A percentile compares a stretch with the other conserved stretches of the same genome.
Conservation (phyloP, 2,113 vertebrate species). For the Pelusios castaneus region DNA sequence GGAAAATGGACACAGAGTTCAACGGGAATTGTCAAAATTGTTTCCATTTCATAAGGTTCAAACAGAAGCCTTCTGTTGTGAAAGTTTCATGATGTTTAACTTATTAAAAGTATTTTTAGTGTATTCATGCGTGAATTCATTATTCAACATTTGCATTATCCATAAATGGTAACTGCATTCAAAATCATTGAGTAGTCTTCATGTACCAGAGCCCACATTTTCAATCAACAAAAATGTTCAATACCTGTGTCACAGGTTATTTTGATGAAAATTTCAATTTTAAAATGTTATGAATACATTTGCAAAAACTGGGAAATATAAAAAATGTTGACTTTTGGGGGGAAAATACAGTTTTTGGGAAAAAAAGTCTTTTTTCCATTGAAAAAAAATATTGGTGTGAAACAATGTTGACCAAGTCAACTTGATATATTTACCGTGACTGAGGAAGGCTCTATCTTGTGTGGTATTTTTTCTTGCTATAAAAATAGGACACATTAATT, state of each 20-base stretch:
- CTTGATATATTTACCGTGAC: background rate
- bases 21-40: no score
- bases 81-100: background rate
- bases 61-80: background rate
- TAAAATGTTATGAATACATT: background rate
- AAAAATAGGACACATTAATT: no score
- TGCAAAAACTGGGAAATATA: background rate
- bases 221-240: background rate
- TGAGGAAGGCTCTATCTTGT: background rate
- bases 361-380: background rate
- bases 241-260: background rate
- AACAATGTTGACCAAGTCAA: background rate
- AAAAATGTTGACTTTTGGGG: background rate
- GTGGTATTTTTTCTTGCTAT: no score
- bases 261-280: background rate
- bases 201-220: background rate
- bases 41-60: background rate
- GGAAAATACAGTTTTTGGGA: background rate
- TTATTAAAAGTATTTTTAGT: background rate
- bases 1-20: no score
- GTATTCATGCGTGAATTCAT: background rate
- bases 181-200: background rate
- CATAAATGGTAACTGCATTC: background rate
- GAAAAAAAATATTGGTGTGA: background rate
- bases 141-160: background rate